A percentile compares a stretch with the other conserved stretches of the same genome.
Conservation (phyloP, 2,888 invertebrate species). For the Eupithecia insigniata region DNA sequence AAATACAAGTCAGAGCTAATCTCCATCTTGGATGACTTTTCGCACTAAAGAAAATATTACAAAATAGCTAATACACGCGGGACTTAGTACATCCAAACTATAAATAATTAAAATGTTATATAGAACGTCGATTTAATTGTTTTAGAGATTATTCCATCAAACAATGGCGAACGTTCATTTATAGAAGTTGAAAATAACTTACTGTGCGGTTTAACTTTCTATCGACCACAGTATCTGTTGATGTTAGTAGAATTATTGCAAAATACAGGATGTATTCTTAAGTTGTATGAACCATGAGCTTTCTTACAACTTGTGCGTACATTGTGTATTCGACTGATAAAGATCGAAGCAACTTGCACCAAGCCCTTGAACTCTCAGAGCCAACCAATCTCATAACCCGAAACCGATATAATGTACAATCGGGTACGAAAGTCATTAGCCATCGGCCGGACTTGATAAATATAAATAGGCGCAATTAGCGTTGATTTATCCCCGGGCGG, state of each 20-base stretch:
- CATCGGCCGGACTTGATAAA: conserved; percentile 70
- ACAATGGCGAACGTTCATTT: neutral
- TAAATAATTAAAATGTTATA: too few species aligned
- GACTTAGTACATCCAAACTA: neutral
- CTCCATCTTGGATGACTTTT: neutral
- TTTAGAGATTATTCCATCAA: neutral
- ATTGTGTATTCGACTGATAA: neutral
- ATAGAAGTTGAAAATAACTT: neutral
- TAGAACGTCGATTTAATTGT: neutral
- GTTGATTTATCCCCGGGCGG: conserved; percentile 74
- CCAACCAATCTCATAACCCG: conserved; percentile 40
- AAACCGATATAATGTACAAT: conserved; percentile 54
- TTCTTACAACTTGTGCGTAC: neutral
- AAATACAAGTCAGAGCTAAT: neutral
- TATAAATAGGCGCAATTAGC: conserved; percentile 79
- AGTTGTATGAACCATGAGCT: neutral
- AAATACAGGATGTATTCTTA: neutral
- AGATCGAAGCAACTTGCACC: neutral
- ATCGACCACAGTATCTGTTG: neutral
- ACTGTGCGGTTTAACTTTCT: neutral
- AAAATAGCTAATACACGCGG: neutral
- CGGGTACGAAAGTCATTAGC: conserved; percentile 59
- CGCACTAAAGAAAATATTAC: neutral
- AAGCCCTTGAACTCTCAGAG: conserved; percentile 8
- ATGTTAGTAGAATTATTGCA: neutral